phyloP scores from a whole-genome alignment of 2,888 invertebrate species.

The Rhagophthalmus giganteus region DNA sequence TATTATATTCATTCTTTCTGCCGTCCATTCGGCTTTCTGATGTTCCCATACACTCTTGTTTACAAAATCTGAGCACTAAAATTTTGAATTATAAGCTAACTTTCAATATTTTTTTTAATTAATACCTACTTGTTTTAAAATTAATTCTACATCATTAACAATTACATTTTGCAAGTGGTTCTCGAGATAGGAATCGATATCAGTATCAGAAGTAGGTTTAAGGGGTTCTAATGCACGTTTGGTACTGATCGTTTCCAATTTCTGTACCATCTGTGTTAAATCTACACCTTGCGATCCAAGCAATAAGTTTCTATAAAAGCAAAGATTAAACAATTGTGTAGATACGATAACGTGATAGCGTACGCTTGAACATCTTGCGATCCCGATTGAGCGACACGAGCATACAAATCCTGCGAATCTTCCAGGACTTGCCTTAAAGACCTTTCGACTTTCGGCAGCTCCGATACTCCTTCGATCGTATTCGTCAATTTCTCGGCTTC shows the following conservation, averaged over 20 bases:
- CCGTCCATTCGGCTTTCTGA: constrained; percentile 87
- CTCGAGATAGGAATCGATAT: constrained; percentile 85
- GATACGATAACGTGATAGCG: background rate
- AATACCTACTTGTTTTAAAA: background rate
- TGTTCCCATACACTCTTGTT: constrained; percentile 76
- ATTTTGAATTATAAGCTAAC: too few relatives aligned
- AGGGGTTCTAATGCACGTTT: constrained; percentile 86
- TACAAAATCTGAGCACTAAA: constrained; percentile 65
- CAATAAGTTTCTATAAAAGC: constrained; percentile 72
- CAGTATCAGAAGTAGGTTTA: constrained; percentile 88
- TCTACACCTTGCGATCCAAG: constrained; percentile 92
- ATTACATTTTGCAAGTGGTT: constrained; percentile 95
- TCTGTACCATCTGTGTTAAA: constrained; percentile 89
- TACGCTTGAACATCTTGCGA: constrained; percentile 93
- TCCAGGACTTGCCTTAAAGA: constrained; percentile 90
- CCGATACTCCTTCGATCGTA: constrained; percentile 83
- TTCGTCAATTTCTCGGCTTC: constrained; percentile 91
- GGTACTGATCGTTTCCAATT: constrained; percentile 84
- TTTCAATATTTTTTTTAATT: too few relatives aligned
- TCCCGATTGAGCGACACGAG: constrained; percentile 81
- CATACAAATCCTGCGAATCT: constrained; percentile 86
- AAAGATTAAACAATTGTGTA: background rate
- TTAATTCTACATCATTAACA: constrained; percentile 79
- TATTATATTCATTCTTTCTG: constrained; percentile 84
- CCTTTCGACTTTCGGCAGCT: constrained; percentile 82